Percentiles rank a stretch among this genome's conserved stretches.
These are phyloP conservation scores for Catharus ustulatus DNA, from an alignment of 2,797 vertebrate species.

Conservation along the genomic window DNA sequence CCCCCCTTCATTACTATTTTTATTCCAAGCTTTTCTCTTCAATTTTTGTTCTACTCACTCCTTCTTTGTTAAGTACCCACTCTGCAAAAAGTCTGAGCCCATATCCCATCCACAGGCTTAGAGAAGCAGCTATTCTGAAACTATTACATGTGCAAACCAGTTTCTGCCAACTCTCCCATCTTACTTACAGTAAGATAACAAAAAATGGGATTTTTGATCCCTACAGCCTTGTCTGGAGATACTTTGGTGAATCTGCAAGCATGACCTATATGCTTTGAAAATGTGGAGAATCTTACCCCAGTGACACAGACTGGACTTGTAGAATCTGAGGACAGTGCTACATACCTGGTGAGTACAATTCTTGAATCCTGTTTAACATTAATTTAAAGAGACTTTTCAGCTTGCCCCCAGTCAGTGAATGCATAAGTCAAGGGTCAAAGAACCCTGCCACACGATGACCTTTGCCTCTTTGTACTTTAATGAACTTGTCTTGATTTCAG, in stretches of 20 bases:
- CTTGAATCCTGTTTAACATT: not conserved
- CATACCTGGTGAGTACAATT: not conserved
- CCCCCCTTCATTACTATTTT: not conserved
- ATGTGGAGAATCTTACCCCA: not conserved
- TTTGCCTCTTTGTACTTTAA: not conserved
- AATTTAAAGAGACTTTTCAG: not conserved
- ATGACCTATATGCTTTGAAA: not conserved
- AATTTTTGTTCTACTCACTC: not conserved
- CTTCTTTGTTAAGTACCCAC: not conserved
- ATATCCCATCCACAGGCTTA: not conserved
- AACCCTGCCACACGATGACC: not conserved
- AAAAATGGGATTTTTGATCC: not conserved
- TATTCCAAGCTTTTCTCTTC: not conserved
- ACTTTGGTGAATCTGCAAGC: not conserved
- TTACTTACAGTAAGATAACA: not conserved
- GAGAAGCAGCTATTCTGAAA: not conserved
- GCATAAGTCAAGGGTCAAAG: not conserved
- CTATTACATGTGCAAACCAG: fast-evolving
- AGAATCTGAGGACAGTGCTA: not conserved
- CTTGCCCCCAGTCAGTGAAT: not conserved
- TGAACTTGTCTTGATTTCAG: not conserved
- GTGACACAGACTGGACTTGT: not conserved
- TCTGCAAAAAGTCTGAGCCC: not conserved
- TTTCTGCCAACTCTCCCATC: not conserved
- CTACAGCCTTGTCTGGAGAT: not conserved